These are phyloP conservation scores for Corythaeola cristata DNA, from an alignment of 2,113 vertebrate genomes.

Conservation along the genomic window DNA sequence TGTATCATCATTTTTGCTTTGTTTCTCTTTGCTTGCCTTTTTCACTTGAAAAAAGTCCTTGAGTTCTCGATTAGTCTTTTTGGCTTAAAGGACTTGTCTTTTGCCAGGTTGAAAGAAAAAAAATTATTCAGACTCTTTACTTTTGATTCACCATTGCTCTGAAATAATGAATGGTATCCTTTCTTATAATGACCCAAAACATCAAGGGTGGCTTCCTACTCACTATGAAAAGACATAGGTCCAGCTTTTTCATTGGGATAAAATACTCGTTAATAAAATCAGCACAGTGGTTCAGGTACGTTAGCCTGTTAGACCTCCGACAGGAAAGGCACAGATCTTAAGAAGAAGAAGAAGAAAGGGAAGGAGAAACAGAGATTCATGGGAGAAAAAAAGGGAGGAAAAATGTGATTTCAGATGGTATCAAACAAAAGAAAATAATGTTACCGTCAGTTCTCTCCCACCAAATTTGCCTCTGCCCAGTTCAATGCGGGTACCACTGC, in stretches of 20 bases:
- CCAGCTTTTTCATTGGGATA: neutral
- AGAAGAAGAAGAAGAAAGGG: conserved; percentile 24
- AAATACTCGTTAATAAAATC: conserved; percentile 49
- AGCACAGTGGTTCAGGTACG: neutral
- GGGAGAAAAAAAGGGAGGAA: neutral
- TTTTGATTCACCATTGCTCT: conserved; percentile 27
- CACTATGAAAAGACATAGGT: neutral
- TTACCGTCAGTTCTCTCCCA: conserved; percentile 19
- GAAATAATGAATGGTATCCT: neutral
- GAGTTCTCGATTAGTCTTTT: conserved; percentile 4
- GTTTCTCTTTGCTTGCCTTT: neutral
- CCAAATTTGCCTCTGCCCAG: conserved; percentile 64
- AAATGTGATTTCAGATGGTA: neutral
- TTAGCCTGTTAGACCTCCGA: conserved; percentile 14
- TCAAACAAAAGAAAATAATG: conserved; percentile 36
- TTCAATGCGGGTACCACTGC: conserved; percentile 34
- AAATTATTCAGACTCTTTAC: conserved; percentile 35
- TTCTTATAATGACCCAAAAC: neutral
- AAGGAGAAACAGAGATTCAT: conserved; percentile 49
- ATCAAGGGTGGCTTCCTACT: neutral
- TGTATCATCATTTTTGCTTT: neutral
- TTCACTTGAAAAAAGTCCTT: neutral
- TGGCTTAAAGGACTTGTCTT: neutral
- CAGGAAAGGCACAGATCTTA: conserved; percentile 23
- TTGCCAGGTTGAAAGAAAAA: neutral